These are phyloP conservation scores for Verasper variegatus DNA, from an alignment of 2,113 vertebrate genomes.

Conservation along the genomic window DNA sequence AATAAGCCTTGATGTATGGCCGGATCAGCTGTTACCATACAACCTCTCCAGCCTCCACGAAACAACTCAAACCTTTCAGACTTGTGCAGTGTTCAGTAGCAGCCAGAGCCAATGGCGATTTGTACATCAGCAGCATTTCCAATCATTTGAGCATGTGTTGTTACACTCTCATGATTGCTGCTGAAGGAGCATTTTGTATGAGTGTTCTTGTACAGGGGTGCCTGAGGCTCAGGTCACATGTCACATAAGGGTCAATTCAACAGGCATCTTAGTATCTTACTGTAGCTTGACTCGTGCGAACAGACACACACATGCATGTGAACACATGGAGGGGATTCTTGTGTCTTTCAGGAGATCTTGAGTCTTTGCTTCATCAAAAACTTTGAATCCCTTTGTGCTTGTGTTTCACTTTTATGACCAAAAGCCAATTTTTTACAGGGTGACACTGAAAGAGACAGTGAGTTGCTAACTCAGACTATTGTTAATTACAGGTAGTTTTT, in stretches of 20 bases:
- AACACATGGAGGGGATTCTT: no score
- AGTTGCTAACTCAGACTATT: no score
- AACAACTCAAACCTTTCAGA: constrained; percentile 45
- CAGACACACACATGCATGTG: no score
- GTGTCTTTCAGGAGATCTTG: no score
- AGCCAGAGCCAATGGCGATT: neutral
- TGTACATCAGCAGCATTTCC: neutral
- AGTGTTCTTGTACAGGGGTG: neutral
- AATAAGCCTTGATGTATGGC: constrained; percentile 8
- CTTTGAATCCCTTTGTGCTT: no score
- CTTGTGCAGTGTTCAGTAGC: neutral
- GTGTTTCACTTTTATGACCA: no score
- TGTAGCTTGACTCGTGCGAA: neutral
- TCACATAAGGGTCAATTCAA: constrained; percentile 4
- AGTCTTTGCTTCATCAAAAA: no score
- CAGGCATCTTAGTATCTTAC: no score
- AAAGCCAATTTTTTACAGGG: no score
- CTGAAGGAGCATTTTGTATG: constrained; percentile 20
- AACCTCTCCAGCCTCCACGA: neutral
- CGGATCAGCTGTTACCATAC: constrained; percentile 26
- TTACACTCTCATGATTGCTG: constrained; percentile 10
- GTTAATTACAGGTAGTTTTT: neutral
- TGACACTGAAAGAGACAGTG: no score
- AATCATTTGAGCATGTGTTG: constrained; percentile 14
- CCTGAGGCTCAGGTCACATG: constrained; percentile 26